A percentile compares a stretch with the other conserved stretches of the same genome.
Conservation (phyloP, 1,140 invertebrate species). For the Cotesia typhae region DNA sequence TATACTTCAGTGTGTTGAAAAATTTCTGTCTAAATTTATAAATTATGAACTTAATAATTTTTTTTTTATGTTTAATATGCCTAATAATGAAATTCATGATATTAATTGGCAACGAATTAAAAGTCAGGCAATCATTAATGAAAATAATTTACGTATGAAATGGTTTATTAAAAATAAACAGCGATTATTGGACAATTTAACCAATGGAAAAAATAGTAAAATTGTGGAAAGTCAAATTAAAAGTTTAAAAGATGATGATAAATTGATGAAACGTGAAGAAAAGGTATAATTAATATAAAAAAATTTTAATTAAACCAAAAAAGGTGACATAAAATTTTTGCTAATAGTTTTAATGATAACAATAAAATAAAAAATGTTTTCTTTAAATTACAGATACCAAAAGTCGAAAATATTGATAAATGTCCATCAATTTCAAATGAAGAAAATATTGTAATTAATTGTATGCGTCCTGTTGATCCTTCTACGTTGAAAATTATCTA, state of each 20-base stretch:
- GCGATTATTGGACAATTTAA: slow-evolving; percentile 48
- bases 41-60: too few relatives aligned
- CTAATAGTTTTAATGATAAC: too few relatives aligned
- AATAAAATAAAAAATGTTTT: too few relatives aligned
- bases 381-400: slow-evolving; percentile 28
- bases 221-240: slow-evolving; percentile 29
- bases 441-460: slow-evolving; percentile 38
- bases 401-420: slow-evolving; percentile 12
- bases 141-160: slow-evolving; percentile 44
- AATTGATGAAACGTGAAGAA: background rate
- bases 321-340: too few relatives aligned
- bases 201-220: slow-evolving; percentile 1
- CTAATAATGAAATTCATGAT: slow-evolving; percentile 40
- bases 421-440: slow-evolving; percentile 40
- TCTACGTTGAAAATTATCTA: slow-evolving; percentile 46
- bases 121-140: slow-evolving; percentile 43
- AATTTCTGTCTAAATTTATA: too few relatives aligned
- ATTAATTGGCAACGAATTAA: slow-evolving; percentile 47
- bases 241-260: slow-evolving; percentile 18
- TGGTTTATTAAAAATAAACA: slow-evolving; percentile 54
- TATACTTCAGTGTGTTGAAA: too few relatives aligned
- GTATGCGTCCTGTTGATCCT: slow-evolving; percentile 50
- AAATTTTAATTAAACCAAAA: too few relatives aligned
- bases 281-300: too few relatives aligned
- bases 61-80: background rate